Evolutionary conservation across 2,797 vertebrate species (phyloP), one percentile per base, ranked within the genome.

Genomic region (Gobionotothen gibberifrons): DNA sequence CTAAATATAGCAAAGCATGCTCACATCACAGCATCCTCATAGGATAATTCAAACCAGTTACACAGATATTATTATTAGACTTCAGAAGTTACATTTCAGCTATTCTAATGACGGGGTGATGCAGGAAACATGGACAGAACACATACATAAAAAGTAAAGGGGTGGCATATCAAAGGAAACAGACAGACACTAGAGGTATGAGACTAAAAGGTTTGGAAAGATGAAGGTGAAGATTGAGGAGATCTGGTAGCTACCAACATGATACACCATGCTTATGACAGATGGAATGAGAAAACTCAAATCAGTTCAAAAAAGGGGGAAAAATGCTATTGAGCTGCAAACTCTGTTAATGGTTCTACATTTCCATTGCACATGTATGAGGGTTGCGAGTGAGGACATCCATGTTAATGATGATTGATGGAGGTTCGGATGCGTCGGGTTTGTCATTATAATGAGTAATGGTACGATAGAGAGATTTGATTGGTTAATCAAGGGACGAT

Each of bases 191-290:
- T 46, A 29, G 69, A 79, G 48, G 73, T 36, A 36, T 65, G 72
- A 60, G 74, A 56, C 19, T 48, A 69, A 70, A 67, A 69, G 17
- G 63, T 57, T 43, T 67, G 63, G 76, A 77, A 11, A 74, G 76
- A 65, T 44, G 58, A 60, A 74, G 67, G 19, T 69, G 70, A 74
- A 72, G 72, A 78, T 42, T 39, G 65, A 74, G 67, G 32, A 66
- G 75, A 82, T 78, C 73, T 66, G 73, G 81, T 51, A 84, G 77
- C 70, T 70, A 78, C 76, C 87, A 91, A 92, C 91, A 90, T 93
- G 87, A 92, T 80, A 84, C 72, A 85, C 84, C 92, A 91, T 94
- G 93, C 93, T 92, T 89, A 76, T 89, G 89, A 91, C 60, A 74
- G 84, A 87, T 80, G 72, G 66, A 74, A 81, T 76, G 48, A 84